phyloP scores from a whole-genome alignment of 2,888 invertebrate species.

The Girardia tigrina region DNA sequence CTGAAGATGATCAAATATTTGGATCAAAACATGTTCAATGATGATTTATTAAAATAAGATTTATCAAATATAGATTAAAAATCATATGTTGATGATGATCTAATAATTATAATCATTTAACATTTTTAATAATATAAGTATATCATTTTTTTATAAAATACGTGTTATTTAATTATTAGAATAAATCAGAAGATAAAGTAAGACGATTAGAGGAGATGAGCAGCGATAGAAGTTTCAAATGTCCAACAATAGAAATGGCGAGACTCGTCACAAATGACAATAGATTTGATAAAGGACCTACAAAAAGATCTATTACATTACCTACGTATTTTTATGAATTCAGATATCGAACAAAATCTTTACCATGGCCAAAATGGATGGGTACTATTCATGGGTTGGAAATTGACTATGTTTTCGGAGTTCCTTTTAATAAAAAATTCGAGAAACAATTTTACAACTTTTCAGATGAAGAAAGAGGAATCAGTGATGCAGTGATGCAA shows the following conservation, averaged over 20 bases:
- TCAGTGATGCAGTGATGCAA: constrained; percentile 72
- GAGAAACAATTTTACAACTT: constrained; percentile 54
- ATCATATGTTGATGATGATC: no score
- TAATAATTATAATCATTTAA: no score
- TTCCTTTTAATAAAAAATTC: constrained; percentile 46
- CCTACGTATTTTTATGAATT: constrained; percentile 32
- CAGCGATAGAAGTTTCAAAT: constrained; percentile 18
- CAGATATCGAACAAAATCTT: constrained; percentile 23
- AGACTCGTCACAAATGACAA: constrained; percentile 1
- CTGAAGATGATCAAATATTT: no score
- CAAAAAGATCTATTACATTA: background rate
- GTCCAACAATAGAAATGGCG: constrained; percentile 27
- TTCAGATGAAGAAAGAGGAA: constrained; percentile 65
- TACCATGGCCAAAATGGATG: constrained; percentile 44
- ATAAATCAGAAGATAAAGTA: background rate
- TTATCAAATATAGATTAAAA: no score
- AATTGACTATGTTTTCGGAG: constrained; percentile 44
- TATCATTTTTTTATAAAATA: no score
- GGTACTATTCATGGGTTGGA: constrained; percentile 46
- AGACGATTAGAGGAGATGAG: constrained; percentile 2
- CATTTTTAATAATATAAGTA: no score
- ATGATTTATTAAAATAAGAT: no score
- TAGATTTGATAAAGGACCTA: background rate
- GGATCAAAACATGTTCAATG: no score
- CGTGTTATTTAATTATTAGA: no score